Conservation (phyloP, 2,797 vertebrate species). For the Chrysocyon brachyurus region DNA sequence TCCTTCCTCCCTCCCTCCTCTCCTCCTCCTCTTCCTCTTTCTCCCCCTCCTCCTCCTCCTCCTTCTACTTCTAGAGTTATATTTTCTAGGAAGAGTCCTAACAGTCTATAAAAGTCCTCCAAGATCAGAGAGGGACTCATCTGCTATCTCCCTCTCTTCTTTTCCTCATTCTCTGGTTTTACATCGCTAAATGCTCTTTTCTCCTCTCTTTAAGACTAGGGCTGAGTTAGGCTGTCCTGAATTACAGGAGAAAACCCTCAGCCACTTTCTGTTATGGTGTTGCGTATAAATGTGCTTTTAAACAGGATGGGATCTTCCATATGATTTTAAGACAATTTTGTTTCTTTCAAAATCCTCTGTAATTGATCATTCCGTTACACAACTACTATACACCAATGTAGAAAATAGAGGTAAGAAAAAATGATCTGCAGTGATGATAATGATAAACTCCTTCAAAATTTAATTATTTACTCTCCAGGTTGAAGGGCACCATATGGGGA, state of each 20-base stretch:
- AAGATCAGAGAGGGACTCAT: not conserved
- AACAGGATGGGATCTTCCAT: not conserved
- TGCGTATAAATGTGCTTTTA: not conserved
- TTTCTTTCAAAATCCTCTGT: constrained; percentile 29
- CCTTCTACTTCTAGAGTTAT: not conserved
- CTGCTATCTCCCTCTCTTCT: not conserved
- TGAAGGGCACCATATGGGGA: not conserved
- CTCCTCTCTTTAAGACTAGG: not conserved
- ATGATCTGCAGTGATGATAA: not conserved
- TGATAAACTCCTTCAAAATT: not conserved
- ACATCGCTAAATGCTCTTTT: not conserved
- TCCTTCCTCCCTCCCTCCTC: not conserved
- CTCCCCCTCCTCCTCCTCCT: accelerated
- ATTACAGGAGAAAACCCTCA: not conserved
- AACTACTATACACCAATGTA: not conserved
- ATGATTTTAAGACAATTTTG: not conserved
- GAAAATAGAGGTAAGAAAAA: constrained; percentile 29
- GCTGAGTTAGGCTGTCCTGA: not conserved
- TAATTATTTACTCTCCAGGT: not conserved
- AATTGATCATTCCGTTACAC: not conserved
- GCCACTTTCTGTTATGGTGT: not conserved
- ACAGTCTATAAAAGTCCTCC: not conserved
- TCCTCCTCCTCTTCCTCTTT: accelerated
- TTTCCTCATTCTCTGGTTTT: not conserved
- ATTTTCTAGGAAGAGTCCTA: not conserved